phyloP scores from a whole-genome alignment of 2,113 vertebrate genomes.

The Burhinus bistriatus region DNA sequence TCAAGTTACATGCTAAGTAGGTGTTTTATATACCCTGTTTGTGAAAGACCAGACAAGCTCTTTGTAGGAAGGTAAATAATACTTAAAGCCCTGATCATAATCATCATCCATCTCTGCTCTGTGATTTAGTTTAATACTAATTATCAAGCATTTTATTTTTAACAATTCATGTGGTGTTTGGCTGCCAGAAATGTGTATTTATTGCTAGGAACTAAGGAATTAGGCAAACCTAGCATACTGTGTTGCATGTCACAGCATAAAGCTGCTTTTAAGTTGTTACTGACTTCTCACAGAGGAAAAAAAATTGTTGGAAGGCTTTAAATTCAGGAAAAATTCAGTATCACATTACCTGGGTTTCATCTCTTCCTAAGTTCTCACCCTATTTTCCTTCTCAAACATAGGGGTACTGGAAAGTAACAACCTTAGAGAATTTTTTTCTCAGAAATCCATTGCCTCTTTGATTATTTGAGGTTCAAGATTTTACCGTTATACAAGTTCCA shows the following conservation, averaged over 20 bases:
- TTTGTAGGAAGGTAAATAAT: conserved; percentile 62
- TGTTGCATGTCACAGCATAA: neutral
- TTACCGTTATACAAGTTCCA: neutral
- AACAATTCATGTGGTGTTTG: conserved; percentile 1
- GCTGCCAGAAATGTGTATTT: neutral
- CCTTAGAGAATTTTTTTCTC: neutral
- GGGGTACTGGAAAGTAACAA: neutral
- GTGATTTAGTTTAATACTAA: conserved; percentile 1
- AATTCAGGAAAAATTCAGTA: neutral
- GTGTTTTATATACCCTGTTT: conserved; percentile 36
- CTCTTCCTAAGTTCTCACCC: neutral
- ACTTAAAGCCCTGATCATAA: neutral
- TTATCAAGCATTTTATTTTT: conserved; percentile 23
- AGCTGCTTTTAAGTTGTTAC: neutral
- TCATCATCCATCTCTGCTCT: neutral
- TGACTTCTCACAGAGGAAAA: neutral
- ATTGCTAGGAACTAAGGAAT: neutral
- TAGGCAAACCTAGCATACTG: neutral
- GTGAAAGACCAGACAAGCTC: conserved; percentile 51
- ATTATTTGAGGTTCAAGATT: neutral
- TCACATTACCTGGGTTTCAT: neutral
- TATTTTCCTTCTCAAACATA: neutral
- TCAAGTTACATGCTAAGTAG: conserved; percentile 57
- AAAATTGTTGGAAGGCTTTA: neutral
- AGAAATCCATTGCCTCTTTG: neutral